These are phyloP conservation scores for Siniperca knerii DNA, from an alignment of 2,113 vertebrate genomes.

Conservation along the genomic window DNA sequence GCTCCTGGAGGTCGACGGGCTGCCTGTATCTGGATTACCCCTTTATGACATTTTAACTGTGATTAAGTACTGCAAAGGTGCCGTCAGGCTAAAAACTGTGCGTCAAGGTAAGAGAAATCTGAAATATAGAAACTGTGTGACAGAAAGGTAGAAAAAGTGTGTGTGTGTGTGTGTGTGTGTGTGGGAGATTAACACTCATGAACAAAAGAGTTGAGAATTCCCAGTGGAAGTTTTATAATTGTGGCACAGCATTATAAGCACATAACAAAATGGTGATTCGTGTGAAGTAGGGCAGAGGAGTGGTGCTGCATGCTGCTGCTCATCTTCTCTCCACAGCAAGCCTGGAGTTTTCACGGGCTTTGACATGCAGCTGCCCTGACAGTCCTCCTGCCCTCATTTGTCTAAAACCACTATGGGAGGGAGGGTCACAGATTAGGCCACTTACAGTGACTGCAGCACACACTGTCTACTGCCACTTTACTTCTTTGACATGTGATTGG, in stretches of 20 bases:
- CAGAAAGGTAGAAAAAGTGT: too few species aligned
- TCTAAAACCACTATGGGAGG: conserved; percentile 53
- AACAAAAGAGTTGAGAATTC: neutral
- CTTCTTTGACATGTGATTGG: neutral
- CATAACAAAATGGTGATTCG: conserved; percentile 26
- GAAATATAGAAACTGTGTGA: conserved; percentile 71
- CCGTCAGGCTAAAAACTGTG: conserved; percentile 91
- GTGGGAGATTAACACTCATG: conserved; percentile 6
- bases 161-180: neutral
- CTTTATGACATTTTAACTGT: conserved; percentile 91
- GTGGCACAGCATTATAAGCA: conserved; percentile 30
- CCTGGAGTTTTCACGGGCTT: conserved; percentile 52
- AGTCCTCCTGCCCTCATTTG: conserved; percentile 65
- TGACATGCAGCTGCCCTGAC: conserved; percentile 73
- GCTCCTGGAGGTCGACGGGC: conserved; percentile 92
- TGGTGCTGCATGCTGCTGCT: conserved; percentile 28
- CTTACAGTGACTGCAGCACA: conserved; percentile 17
- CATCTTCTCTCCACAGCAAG: conserved; percentile 49
- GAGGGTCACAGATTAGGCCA: conserved; percentile 59
- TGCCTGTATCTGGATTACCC: conserved; percentile 93
- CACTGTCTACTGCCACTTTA: neutral
- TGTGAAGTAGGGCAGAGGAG: conserved; percentile 51
- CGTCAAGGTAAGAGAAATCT: conserved; percentile 89
- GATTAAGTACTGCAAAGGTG: conserved; percentile 87
- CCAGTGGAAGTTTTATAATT: conserved; percentile 32